These are phyloP conservation scores for Lycaon pictus DNA, from an alignment of 2,113 vertebrate species.

Conservation along the genomic window DNA sequence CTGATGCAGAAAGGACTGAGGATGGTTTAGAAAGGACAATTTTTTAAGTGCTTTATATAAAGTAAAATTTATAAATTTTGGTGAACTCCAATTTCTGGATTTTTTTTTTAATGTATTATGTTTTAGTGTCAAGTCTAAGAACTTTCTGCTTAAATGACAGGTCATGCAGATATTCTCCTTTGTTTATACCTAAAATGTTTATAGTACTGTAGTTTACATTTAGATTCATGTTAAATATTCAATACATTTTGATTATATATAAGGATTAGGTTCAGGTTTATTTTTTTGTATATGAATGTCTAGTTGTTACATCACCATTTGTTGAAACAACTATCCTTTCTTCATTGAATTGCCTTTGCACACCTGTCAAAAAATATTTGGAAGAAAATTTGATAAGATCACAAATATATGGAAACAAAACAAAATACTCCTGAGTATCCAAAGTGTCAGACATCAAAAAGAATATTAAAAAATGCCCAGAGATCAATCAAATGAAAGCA, in stretches of 20 bases:
- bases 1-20: not conserved
- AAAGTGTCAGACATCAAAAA: not conserved
- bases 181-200: not conserved
- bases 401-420: not conserved
- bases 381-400: not conserved
- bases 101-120: not conserved
- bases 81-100: not conserved
- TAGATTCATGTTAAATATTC: not conserved
- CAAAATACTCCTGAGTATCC: not conserved
- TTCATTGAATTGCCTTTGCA: not conserved
- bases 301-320: not conserved
- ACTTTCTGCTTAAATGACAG: not conserved
- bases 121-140: not conserved
- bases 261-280: not conserved
- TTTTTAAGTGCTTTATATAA: not conserved
- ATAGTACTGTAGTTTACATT: not conserved
- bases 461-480: not conserved
- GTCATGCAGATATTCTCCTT: not conserved
- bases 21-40: not conserved
- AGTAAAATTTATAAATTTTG: not conserved
- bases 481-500: not conserved
- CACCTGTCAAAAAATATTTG: not conserved
- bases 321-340: not conserved
- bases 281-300: not conserved
- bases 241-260: not conserved